phyloP scores from a whole-genome alignment of 2,797 vertebrate genomes.

The Telmatherina bonti region DNA sequence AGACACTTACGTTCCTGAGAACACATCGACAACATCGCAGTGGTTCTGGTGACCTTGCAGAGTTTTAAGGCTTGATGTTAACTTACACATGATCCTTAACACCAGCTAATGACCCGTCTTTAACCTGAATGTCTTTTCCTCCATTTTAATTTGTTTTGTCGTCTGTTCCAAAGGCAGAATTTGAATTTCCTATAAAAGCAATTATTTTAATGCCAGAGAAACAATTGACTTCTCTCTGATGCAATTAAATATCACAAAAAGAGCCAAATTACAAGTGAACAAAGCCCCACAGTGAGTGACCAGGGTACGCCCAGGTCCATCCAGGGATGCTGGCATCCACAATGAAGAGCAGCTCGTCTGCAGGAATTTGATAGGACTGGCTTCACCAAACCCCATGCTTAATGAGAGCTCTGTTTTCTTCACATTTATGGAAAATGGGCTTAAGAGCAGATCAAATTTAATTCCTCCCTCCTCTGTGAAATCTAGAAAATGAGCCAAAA shows the following conservation, averaged over 20 bases:
- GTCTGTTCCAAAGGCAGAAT: constrained; percentile 23
- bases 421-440: constrained; percentile 21
- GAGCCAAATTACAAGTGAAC: constrained; percentile 63
- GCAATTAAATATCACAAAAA: constrained; percentile 78
- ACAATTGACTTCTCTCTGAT: constrained; percentile 63
- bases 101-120: neutral
- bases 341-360: constrained; percentile 65
- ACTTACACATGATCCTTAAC: constrained; percentile 16
- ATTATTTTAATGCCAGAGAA: constrained; percentile 60
- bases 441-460: constrained; percentile 32
- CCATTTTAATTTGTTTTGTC: constrained; percentile 10
- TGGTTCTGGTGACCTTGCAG: too few relatives aligned
- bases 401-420: constrained; percentile 58
- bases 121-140: constrained; percentile 12
- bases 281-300: constrained; percentile 51
- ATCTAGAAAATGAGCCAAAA: constrained; percentile 29
- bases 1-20: too few relatives aligned
- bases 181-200: constrained; percentile 53
- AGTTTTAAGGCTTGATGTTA: neutral
- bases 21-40: too few relatives aligned
- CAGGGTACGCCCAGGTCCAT: constrained; percentile 32
- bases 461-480: constrained; percentile 15
- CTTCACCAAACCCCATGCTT: constrained; percentile 37
- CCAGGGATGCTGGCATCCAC: constrained; percentile 41
- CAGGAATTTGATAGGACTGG: constrained; percentile 59